Percentiles rank a stretch among this genome's conserved stretches.
Conservation (phyloP, 2,797 vertebrate species). For the Uromys caudimaculatus region DNA sequence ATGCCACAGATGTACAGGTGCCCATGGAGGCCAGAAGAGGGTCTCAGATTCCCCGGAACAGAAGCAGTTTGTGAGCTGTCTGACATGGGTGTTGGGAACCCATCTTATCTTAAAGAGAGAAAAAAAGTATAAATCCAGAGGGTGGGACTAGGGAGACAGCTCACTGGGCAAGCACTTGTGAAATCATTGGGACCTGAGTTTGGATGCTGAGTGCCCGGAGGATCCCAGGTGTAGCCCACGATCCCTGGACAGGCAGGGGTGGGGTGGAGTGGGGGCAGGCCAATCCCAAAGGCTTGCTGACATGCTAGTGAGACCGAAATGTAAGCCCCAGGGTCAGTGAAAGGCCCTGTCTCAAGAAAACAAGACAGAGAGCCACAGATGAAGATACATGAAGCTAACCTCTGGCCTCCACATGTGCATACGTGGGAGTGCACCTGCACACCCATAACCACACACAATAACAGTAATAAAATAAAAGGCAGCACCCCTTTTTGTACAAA, state of each 20-base stretch:
- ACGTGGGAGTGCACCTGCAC: background rate
- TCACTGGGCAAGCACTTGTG: background rate
- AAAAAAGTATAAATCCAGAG: background rate
- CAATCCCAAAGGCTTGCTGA: background rate
- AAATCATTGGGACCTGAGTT: background rate
- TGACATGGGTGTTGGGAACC: background rate
- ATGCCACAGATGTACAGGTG: background rate
- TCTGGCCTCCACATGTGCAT: background rate
- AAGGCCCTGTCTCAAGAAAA: background rate
- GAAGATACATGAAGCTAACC: background rate
- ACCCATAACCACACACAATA: background rate
- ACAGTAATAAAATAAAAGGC: background rate
- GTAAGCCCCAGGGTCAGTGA: background rate
- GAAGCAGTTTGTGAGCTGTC: background rate
- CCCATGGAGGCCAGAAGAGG: background rate
- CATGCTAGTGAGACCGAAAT: background rate
- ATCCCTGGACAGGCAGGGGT: background rate
- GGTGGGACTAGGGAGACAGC: background rate
- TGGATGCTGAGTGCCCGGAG: background rate
- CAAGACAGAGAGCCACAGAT: background rate
- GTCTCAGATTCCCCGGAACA: background rate
- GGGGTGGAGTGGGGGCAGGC: background rate
- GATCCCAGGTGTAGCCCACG: no score
- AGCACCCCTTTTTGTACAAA: conserved; percentile 14
- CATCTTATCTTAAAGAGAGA: conserved; percentile 23